Base-by-base conservation (phyloP, 2,888 invertebrate species). In the Chymomyza fuscimana region DNA sequence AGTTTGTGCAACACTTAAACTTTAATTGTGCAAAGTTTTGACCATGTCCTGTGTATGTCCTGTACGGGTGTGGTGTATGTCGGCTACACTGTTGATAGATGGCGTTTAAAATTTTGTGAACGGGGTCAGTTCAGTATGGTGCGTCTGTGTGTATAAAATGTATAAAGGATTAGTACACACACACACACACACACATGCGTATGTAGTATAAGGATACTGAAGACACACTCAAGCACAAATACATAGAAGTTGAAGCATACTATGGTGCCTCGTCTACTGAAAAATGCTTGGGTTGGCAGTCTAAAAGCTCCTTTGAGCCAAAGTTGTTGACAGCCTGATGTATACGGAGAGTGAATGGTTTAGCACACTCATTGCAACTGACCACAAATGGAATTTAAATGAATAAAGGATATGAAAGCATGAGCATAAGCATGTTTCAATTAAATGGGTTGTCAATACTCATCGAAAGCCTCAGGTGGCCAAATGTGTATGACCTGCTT, bases 1-100 rank as follows among this genome's bases (percentile, higher is more conserved):
- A 86, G 86, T 86, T 86, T 86, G 77, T 78, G 86, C 80, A 88
- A 88, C 86, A 86, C 89, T 88, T 88, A 85, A 88, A 87, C 88
- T 87, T 87, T 86, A 88, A 86, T 88, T 86, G 86, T 88, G 73
- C 78, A 88, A 84, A 85, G 77, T 86, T 85, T 77, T 81, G 82
- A 81, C 88, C 83, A 86, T 80, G 80, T 83, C 80, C 79, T 81
- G 77, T 76, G 73, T 70, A 80, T 72, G 72, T 87, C 83, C 56
- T 67, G 9, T 59, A 68, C 50, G 4, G 65, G 58, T 69, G 65
- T 66, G 58, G 64, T 64, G 54, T 52, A 40, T 65, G 70, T 76
- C 74, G 63, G 67, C 40, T 6, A 46, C 40, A 46, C 12, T 46
- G 65, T 78, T 86, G 88, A 88, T 88, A 84, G 87, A 85, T 88